phyloP scores from a whole-genome alignment of 1,140 invertebrate species.

The Zaprionus inermis region DNA sequence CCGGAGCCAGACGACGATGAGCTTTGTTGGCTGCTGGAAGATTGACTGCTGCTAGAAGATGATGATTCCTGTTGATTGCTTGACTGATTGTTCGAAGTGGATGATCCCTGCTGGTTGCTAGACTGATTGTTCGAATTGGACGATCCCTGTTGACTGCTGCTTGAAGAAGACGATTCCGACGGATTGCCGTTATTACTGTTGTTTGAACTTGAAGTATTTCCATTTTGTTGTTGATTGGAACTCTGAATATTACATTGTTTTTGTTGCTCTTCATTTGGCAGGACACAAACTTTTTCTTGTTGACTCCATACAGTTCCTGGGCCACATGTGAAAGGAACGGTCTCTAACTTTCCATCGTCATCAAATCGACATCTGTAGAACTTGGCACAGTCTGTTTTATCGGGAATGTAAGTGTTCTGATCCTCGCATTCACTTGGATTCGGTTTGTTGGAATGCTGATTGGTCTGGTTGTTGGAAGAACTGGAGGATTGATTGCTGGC shows the following conservation, averaged over 20 bases:
- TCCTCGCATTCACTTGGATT: slow-evolving; percentile 85
- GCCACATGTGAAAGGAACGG: slow-evolving; percentile 87
- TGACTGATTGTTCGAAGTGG: slow-evolving; percentile 29
- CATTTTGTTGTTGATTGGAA: slow-evolving; percentile 16
- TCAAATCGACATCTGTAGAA: slow-evolving; percentile 89
- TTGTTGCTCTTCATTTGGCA: slow-evolving; percentile 86
- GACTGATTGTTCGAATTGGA: slow-evolving; percentile 32
- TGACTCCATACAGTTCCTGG: slow-evolving; percentile 86
- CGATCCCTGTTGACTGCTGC: slow-evolving; percentile 32
- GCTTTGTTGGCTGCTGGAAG: slow-evolving; percentile 33
- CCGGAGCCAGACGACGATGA: slow-evolving; percentile 37
- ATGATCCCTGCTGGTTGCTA: slow-evolving; percentile 27
- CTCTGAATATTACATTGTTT: slow-evolving; percentile 85
- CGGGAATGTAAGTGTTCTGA: slow-evolving; percentile 79
- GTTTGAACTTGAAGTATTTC: not conserved
- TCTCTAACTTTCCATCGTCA: slow-evolving; percentile 85
- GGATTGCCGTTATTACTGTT: slow-evolving; percentile 35
- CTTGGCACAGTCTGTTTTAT: slow-evolving; percentile 85
- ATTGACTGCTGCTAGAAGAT: slow-evolving; percentile 41
- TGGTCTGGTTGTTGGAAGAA: slow-evolving; percentile 34
- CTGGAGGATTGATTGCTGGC: slow-evolving; percentile 51
- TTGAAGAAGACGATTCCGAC: slow-evolving; percentile 27
- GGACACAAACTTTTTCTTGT: slow-evolving; percentile 83
- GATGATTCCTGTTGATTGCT: slow-evolving; percentile 36
- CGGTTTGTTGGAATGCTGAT: slow-evolving; percentile 50